Base-by-base conservation (phyloP, 1,140 invertebrate genomes). In the Sarcophaga bullata region DNA sequence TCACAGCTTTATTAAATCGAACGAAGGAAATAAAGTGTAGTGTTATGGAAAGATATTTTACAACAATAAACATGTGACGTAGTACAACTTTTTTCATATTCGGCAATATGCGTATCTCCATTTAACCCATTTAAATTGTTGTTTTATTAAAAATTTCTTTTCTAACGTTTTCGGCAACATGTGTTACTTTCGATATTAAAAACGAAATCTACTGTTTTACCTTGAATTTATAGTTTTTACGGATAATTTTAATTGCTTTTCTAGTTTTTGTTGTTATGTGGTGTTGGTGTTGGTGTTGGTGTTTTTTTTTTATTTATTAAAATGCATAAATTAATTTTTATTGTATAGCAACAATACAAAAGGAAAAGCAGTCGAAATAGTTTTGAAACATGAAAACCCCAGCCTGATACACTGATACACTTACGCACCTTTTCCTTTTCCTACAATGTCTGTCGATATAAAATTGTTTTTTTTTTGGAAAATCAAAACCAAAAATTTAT, bases 261-360 rank as follows among this genome's bases (percentile, higher is more conserved):
- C 25, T 37, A 37, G 25, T 37, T 37, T 2, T 37, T 37, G 25
- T 37, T 37, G 4, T n/a, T 37, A 37, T 37, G 25, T 37, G 4
- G 25, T 37, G 4, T 37, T n/a, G n/a, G 25, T 37, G 25, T 4
- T 37, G 25, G 25, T 37, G 25, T 37, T 37, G 25, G 25, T 37
- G 25, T 37, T 37, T 37, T 37, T 2, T 80, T 82, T 37, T 37
- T 37, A 2, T 2, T 80, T 82, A 82, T 82, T 82, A 82, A 82
- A 82, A 82, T 82, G 82, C 82, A 82, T 82, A 82, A 82, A 82
- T 82, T 80, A 82, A 80, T 54, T 72, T 47, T 48, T 37, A 80
- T 72, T 80, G 48, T 19, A 37, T 82, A 37, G 10, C 52, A 49
- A 80, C n/a, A n/a, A 73, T 8, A 49, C n/a, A 80, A 37, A 80